Evolutionary conservation across 2,797 vertebrate genomes (phyloP), one percentile per base, ranked within the genome.

Genomic region (Myotis daubentonii): DNA sequence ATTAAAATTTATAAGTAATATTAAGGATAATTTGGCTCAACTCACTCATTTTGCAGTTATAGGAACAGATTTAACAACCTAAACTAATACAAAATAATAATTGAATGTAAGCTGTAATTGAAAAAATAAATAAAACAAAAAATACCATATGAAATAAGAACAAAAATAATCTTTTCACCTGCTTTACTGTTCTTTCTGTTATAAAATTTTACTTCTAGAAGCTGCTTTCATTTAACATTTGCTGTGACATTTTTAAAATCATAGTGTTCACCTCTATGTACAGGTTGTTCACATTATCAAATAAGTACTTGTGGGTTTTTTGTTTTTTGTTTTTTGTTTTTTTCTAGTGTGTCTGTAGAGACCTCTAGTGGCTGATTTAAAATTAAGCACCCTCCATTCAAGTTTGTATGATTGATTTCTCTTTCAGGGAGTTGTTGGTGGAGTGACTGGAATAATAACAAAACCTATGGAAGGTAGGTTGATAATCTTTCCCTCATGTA

Each of bases 381-480:
- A 93, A 49, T 85, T 8, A 5, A 91, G 8, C 47, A 60, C 36
- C 93, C 33, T 71, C 36, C 19, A 25, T 70, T 91, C 13, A 25
- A 44, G 41, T 30, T 65, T 71, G 75, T 47, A 36, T 79, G 72
- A 82, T 82, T 93, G 2, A 82, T 97, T 60, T 98, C 91, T 97
- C 0, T 98, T 97, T 79, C 96, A 99, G 99, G 99, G 99, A 7
- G 98, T 99, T 13, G 97, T 99, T 65, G 99, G 99, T 11, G 99
- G 99, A 94, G 99, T 99, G 47, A 99, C 99, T 0, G 99, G 99
- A 89, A 99, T 99, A 84, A 99, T 99, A 97, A 99, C 99, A 87
- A 99, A 99, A 96, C 99, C 99, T 5, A 98, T 99, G 15, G 99
- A 99, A 98, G 99, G 99, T 99, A 98, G 65, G 98, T 66, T 30